These are phyloP conservation scores for Cheilosia vernalis DNA, from an alignment of 2,888 invertebrate genomes.

Conservation along the genomic window DNA sequence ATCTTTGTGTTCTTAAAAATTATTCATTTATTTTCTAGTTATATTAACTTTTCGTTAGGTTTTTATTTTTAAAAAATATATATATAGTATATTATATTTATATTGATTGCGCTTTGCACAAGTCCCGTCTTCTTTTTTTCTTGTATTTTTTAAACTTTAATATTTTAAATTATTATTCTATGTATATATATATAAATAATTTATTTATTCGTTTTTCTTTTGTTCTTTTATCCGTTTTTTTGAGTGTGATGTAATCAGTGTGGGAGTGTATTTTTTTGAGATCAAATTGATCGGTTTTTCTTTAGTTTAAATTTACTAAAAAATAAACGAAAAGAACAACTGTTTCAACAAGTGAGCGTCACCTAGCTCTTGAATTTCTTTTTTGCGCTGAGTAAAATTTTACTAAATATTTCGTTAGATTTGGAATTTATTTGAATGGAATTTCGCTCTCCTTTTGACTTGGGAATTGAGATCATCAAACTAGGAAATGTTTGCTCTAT, in stretches of 20 bases:
- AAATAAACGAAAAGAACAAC: constrained; percentile 3
- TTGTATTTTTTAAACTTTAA: constrained; percentile 44
- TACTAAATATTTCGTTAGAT: constrained; percentile 78
- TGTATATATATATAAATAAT: constrained; percentile 70
- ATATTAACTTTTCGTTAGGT: constrained; percentile 66
- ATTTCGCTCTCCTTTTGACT: constrained; percentile 19
- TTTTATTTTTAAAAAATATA: constrained; percentile 73
- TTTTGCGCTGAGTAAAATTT: constrained; percentile 81
- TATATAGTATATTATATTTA: constrained; percentile 76
- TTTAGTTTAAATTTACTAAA: constrained; percentile 55
- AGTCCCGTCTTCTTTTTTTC: constrained; percentile 78
- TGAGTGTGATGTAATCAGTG: constrained; percentile 45
- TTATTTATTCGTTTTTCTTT: constrained; percentile 52
- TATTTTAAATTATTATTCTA: constrained; percentile 65
- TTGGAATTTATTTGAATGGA: constrained; percentile 31
- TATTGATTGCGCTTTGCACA: constrained; percentile 83
- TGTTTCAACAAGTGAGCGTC: constrained; percentile 19
- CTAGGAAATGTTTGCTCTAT: constrained; percentile 34
- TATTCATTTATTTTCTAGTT: constrained; percentile 57
- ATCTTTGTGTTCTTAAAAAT: constrained; percentile 66
- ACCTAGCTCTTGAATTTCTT: constrained; percentile 56
- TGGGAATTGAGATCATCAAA: constrained; percentile 31
- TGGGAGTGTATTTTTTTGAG: constrained; percentile 50
- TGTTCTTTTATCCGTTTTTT: constrained; percentile 35
- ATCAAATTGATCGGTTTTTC: constrained; percentile 47